Base-by-base conservation (phyloP, 37 sponge, comb jelly and placozoan species). In the Aplysina aerophoba region DNA sequence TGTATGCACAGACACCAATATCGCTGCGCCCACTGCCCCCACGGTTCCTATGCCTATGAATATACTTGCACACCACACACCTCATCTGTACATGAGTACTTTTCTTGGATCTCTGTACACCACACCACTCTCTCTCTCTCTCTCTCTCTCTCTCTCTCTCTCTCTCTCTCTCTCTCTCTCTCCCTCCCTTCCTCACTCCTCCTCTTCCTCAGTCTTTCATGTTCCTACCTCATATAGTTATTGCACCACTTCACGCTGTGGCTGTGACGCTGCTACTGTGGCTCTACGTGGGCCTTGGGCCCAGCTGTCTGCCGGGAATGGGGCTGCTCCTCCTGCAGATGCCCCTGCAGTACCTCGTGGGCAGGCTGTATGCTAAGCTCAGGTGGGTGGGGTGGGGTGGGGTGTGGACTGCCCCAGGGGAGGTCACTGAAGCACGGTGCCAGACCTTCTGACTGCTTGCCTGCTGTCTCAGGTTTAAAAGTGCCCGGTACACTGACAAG, bases 401-500 rank as follows among this genome's bases (percentile, higher is more conserved):
- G 19, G 64, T 62, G 28, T 62, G 24, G 27, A 62, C 28, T 28
- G 24, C 64, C 3, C 50, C 3, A 44, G 50, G 3, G 50, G 50
- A 44, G 50, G 50, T 8, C 50, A 44, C n/a, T 44, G 50, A 44
- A 44, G 50, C 8, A 44, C 8, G 50, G 50, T 44, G 50, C 3
- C 50, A n/a, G n/a, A n/a, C n/a, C n/a, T n/a, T n/a, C n/a, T n/a
- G n/a, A 3, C 36, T 72, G 73, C 36, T 28, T 44, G 25, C 5
- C 21, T 78, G 50, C 4, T 15, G 33, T 36, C 21, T 4, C 62
- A 93, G 93, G 38, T 82, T 93, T 1, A 87, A 89, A 65, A 68
- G 88, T 34, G 94, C 94, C 15, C 19, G 17, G 28, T 36, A 88
- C 36, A 93, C 94, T 37, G 95, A 94, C 82, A 89, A 86, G 27